Base-by-base conservation (phyloP, 2,888 invertebrate species). In the Clivina fossor region DNA sequence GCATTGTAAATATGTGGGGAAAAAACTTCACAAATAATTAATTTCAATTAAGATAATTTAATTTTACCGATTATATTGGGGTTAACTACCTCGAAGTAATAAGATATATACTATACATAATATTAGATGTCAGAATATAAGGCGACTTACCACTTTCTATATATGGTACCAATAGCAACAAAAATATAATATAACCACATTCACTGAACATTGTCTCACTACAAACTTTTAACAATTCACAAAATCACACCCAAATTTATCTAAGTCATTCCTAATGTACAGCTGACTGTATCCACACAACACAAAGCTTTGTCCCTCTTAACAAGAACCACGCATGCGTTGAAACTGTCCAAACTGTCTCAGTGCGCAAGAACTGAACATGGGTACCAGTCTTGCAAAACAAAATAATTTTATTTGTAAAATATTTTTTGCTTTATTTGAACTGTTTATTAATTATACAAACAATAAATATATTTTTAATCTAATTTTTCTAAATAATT, bases 141-240 rank as follows among this genome's bases (percentile, higher is more conserved):
- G 46, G 79, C 28, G 48, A 80, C 84, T 83, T 71, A 84, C 85
- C 84, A 76, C 84, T 84, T 76, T 84, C 83, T 71, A 84, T 84
- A 74, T 83, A 82, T 66, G 84, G 84, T 70, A 83, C 78, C 71
- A 84, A 79, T 70, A 84, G 78, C 70, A 84, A 79, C 75, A 84
- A 77, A 77, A 84, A 83, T 71, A 82, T 77, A 74, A 82, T 80
- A 76, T 83, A 84, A 78, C 79, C 80, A 77, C 79, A 79, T 77
- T 80, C 80, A 78, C 78, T 79, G 70, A 80, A 79, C 81, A 81
- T 81, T 78, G 78, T 79, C 59, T 65, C 46, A 63, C 65, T 65
- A 64, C 76, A 74, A 64, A 63, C 58, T 47, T 38, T 47, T 47
- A 47, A 63, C 62, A 61, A 61, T 60, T 60, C 64, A 63, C 62